Conservation (phyloP, 2,113 vertebrate genomes). For the Lontra canadensis region DNA sequence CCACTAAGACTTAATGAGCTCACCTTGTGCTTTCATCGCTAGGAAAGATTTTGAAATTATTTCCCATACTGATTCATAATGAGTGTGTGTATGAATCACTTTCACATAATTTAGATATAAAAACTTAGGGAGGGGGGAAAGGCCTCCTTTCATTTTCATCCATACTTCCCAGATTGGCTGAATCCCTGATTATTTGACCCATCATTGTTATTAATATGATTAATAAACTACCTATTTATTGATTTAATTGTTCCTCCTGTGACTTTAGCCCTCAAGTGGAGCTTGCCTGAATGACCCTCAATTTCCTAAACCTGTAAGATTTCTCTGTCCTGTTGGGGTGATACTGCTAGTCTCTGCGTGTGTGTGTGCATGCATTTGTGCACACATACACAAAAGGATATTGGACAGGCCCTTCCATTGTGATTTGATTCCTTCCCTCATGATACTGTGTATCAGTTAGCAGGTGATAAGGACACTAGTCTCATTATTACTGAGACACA, state of each 20-base stretch:
- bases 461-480: not conserved
- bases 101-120: conserved; percentile 45
- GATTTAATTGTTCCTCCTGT: conserved; percentile 59
- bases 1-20: not conserved
- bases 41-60: conserved; percentile 46
- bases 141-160: conserved; percentile 37
- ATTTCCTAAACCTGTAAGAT: not conserved
- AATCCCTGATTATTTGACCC: conserved; percentile 60
- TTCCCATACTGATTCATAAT: conserved; percentile 22
- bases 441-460: not conserved
- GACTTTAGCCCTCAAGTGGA: conserved; percentile 46
- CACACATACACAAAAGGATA: not conserved
- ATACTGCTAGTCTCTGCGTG: not conserved
- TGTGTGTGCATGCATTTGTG: not conserved
- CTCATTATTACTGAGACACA: not conserved
- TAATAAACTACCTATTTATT: conserved; percentile 75
- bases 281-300: not conserved
- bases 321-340: not conserved
- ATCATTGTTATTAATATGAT: conserved; percentile 57
- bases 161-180: conserved; percentile 1
- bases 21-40: conserved; percentile 30
- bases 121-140: not conserved
- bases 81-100: conserved; percentile 53
- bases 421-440: conserved; percentile 18
- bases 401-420: not conserved